These are phyloP conservation scores for Odontocerum albicorne DNA, from an alignment of 2,888 invertebrate species.

Conservation along the genomic window DNA sequence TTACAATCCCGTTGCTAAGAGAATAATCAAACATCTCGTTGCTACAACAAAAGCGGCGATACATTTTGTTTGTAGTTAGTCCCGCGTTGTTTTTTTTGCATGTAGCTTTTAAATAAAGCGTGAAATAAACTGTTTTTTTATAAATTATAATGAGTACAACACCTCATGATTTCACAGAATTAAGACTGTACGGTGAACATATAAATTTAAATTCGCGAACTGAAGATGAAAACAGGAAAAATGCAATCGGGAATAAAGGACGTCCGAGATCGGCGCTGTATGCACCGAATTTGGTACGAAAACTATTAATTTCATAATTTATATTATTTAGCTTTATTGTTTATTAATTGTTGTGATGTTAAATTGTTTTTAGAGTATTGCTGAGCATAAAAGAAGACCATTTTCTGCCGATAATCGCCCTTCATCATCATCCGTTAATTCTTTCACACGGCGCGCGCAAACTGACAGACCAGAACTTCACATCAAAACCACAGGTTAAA, in stretches of 20 bases:
- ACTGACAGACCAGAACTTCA: slow-evolving; percentile 18
- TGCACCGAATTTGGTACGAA: slow-evolving; percentile 26
- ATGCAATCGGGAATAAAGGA: slow-evolving; percentile 4
- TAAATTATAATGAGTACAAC: background rate
- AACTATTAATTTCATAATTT: background rate
- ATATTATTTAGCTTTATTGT: background rate
- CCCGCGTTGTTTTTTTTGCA: too few species aligned
- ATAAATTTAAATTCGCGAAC: slow-evolving; percentile 29
- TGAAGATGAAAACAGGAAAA: slow-evolving; percentile 23
- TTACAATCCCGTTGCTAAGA: slow-evolving; percentile 12
- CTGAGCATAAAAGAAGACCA: slow-evolving; percentile 30
- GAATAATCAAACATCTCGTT: slow-evolving; percentile 20
- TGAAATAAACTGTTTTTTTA: background rate
- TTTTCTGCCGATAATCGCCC: slow-evolving; percentile 35
- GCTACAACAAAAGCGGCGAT: slow-evolving; percentile 26
- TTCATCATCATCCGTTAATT: slow-evolving; percentile 26
- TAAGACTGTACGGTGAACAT: slow-evolving; percentile 33
- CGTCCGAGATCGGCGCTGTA: slow-evolving; percentile 33
- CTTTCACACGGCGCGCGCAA: slow-evolving; percentile 27
- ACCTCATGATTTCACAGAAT: slow-evolving; percentile 7
- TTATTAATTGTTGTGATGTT: background rate
- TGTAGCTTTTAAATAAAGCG: too few species aligned
- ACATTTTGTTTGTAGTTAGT: too few species aligned
- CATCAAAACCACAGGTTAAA: background rate
- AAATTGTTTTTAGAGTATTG: slow-evolving; percentile 21